Evolutionary conservation across 2,113 vertebrate genomes (phyloP), one percentile per base, ranked within the genome.

Genomic region (Limanda limanda): DNA sequence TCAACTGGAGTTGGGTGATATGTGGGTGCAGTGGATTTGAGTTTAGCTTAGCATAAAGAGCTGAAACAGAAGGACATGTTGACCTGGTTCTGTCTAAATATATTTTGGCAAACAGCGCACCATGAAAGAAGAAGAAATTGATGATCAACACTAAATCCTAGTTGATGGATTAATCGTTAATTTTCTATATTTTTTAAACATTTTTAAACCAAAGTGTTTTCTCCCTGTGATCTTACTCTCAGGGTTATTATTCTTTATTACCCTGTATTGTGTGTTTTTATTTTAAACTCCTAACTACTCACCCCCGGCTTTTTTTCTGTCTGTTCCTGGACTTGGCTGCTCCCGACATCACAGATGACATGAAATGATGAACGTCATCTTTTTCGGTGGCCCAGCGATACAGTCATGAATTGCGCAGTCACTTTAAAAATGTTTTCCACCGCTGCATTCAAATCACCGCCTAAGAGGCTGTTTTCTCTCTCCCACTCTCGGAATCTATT

Each of bases 391-490:
- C 6, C 31, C 6, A 31, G 31, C 31, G 1, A 62, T 51, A 11
- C 63, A 71, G 25, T 80, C 59, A 68, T 63, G 62, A 76, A 82
- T 62, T 40, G 13, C 35, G 47, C 45, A 52, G 59, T 80, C 66
- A 61, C 80, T 81, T 76, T 15, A 60, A 70, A 63, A 84, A 75
- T 68, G 76, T 81, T 57, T 84, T 73, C 71, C 58, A 5, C 52
- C 20, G 37, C 76, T 81, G 76, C 76, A 82, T 90, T 91, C 66
- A 78, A 84, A 83, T 83, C 68, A 48, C 65, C 71, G 63, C 73
- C 55, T 27, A 55, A 82, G 66, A 66, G 42, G 60, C 3, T 5
- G 76, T 76, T 77, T 63, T 35, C 4, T 42, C 56, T 25, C 55
- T 52, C 58, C 47, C 56, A 6, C 17, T 8, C 71, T 77, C 51